phyloP scores from a whole-genome alignment of 2,888 invertebrate species.

The Trisateles emortualis region DNA sequence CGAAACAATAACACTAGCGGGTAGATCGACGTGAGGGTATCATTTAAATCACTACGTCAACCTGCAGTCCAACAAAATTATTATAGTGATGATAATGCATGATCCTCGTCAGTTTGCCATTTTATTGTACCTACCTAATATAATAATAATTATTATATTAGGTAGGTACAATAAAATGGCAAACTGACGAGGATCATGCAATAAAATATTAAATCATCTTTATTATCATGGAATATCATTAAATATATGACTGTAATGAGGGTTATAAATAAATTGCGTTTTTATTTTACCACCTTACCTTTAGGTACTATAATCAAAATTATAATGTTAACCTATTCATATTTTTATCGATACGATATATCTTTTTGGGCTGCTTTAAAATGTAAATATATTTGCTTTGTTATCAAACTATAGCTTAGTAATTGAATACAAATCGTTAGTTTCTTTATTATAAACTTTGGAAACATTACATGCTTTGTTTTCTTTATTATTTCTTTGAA shows the following conservation, averaged over 20 bases:
- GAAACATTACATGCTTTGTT: too few relatives aligned
- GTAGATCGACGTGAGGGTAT: too few relatives aligned
- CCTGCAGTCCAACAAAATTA: too few relatives aligned
- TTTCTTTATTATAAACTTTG: too few relatives aligned
- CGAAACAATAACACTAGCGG: too few relatives aligned
- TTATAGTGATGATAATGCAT: too few relatives aligned
- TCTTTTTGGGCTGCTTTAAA: background rate
- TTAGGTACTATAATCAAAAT: background rate
- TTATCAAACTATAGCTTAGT: too few relatives aligned
- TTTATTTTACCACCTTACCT: constrained; percentile 4
- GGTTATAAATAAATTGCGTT: background rate
- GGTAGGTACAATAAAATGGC: constrained; percentile 6
- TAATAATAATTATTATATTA: constrained; percentile 3
- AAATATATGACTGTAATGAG: background rate
- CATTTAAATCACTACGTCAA: too few relatives aligned
- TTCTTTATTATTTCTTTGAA: too few relatives aligned
- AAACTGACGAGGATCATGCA: background rate
- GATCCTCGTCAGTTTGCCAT: background rate
- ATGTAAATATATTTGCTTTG: too few relatives aligned
- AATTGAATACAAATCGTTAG: too few relatives aligned
- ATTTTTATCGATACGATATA: constrained; percentile 1
- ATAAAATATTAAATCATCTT: constrained; percentile 1
- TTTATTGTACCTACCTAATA: constrained; percentile 6
- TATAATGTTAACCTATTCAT: constrained; percentile 10
- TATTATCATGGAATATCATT: background rate